Percentiles rank a stretch among this genome's conserved stretches.
Evolutionary conservation across 2,888 invertebrate species (phyloP).

Genomic region (Tetanocera ferruginea): DNA sequence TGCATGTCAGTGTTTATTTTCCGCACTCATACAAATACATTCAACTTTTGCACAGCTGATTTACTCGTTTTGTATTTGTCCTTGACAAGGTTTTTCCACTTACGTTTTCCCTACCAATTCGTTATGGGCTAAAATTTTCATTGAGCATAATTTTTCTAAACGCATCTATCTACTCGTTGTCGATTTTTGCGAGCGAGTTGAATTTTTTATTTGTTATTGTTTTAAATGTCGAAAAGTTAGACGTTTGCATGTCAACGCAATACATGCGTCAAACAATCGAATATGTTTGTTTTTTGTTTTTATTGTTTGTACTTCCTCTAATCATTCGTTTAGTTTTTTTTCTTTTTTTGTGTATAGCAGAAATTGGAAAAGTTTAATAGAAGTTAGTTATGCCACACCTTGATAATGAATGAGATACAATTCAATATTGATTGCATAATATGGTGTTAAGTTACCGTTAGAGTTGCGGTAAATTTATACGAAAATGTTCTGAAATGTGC

Average conservation of each 20-base stretch:
- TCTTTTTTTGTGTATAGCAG: not conserved
- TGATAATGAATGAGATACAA: too few relatives aligned
- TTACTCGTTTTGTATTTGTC: slow-evolving; percentile 53
- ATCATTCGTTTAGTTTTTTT: not conserved
- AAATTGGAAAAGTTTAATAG: not conserved
- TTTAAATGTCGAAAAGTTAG: slow-evolving; percentile 1
- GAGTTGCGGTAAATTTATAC: too few relatives aligned
- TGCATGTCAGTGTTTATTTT: not conserved
- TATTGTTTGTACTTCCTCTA: not conserved
- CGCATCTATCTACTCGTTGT: not conserved
- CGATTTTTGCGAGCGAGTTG: not conserved
- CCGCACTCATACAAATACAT: not conserved
- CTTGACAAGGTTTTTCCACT: slow-evolving; percentile 59
- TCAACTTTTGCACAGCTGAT: slow-evolving; percentile 23
- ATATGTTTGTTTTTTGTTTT: not conserved
- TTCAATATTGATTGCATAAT: too few relatives aligned
- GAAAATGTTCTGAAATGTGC: too few relatives aligned
- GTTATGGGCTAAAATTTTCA: not conserved
- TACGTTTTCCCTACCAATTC: not conserved
- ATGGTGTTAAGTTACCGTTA: too few relatives aligned
- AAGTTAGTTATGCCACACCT: too few relatives aligned
- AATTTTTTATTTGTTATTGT: not conserved
- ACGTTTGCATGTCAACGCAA: slow-evolving; percentile 15
- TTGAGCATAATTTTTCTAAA: not conserved
- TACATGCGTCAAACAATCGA: slow-evolving; percentile 1